Conservation (phyloP, 2,888 invertebrate genomes). For the Cheilosia urbana region DNA sequence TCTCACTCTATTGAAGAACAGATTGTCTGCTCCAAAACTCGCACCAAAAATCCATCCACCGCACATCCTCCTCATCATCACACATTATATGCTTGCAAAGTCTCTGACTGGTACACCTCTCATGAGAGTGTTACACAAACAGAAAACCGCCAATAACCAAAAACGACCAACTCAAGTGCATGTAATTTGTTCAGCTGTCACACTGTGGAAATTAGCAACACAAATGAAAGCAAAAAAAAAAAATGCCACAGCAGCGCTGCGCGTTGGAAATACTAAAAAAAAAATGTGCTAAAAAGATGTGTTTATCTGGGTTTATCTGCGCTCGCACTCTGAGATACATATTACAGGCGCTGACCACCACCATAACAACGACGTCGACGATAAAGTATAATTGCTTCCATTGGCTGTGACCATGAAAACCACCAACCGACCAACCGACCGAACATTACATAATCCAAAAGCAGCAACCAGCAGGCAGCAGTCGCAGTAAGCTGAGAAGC, state of each 20-base stretch:
- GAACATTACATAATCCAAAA: conserved; percentile 66
- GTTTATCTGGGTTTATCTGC: conserved; percentile 65
- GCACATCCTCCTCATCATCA: no score
- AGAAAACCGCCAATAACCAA: conserved; percentile 53
- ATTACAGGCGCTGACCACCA: conserved; percentile 50
- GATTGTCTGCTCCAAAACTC: no score
- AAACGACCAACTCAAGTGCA: conserved; percentile 62
- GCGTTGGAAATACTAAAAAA: conserved; percentile 28
- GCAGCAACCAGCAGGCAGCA: conserved; percentile 31
- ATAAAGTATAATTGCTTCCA: conserved; percentile 74
- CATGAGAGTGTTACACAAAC: conserved; percentile 5
- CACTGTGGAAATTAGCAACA: conserved; percentile 26
- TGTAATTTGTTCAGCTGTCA: conserved; percentile 72
- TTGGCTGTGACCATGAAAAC: conserved; percentile 75
- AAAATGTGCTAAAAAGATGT: conserved; percentile 71
- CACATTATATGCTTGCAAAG: no score
- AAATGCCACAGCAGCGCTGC: conserved; percentile 34
- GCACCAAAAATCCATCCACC: no score
- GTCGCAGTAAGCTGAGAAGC: conserved; percentile 17
- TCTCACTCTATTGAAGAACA: no score
- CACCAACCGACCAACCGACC: conserved; percentile 61
- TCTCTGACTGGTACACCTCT: no score
- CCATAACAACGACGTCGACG: conserved; percentile 36
- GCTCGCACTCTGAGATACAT: conserved; percentile 47
- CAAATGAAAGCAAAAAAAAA: conserved; percentile 22